Evolutionary conservation across 2,113 vertebrate species (phyloP), one percentile per base, ranked within the genome.

Genomic region (Taurulus bubalis): DNA sequence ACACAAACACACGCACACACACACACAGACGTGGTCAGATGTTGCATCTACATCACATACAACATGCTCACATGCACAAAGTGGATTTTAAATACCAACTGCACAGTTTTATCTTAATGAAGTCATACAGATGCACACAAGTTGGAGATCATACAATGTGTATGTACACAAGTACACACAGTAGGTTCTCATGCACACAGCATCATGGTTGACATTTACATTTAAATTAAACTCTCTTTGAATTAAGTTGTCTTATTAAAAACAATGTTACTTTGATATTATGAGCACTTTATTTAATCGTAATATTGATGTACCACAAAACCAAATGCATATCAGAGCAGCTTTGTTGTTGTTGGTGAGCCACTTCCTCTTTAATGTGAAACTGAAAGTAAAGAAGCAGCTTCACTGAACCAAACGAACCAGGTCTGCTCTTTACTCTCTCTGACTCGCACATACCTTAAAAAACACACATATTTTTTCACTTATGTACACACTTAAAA

Each of bases 61-160:
- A 60, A 87, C 62, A 82, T 38, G 65, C 64, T 66, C 75, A 79
- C 28, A 45, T 82, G 86, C 69, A 70, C 80, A 81, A 22, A 87
- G 18, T 79, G 36, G 58, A 62, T 63, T 80, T 75, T 62, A 86
- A 80, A 86, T 66, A 84, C 63, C 51, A 42, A n/a, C 53, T 49
- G 32, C 49, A 60, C 49, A 32, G 32, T 51, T 73, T 45, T 51
- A 75, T 72, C 65, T 24, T 47, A 49, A 79, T 74, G 53, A 47
- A 55, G 18, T 77, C 32, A 22, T 42, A 63, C 56, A 85, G 28
- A 63, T 65, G 47, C 14, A 26, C 38, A 45, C 68, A 70, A 58
- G 76, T 83, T 59, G 38, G 55, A 60, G 32, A 77, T 71, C 49
- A 76, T 42, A 67, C n/a, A 32, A 47, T 71, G 11, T 76, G 79